These are phyloP conservation scores for Vannuccia rotundouncinata DNA, from an alignment of 2,888 invertebrate species.

Conservation along the genomic window DNA sequence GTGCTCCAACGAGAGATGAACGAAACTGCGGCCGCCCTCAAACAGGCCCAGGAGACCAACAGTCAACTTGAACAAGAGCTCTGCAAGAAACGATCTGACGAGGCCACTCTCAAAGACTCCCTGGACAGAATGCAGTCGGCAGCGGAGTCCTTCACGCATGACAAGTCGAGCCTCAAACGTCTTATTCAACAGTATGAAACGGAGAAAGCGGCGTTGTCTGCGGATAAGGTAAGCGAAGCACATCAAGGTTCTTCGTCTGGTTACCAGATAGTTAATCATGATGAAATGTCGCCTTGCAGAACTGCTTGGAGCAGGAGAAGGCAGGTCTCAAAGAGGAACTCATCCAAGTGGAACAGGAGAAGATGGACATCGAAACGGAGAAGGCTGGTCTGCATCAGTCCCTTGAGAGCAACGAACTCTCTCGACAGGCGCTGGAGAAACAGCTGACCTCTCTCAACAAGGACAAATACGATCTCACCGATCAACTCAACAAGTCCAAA, in stretches of 20 bases:
- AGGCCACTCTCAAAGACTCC: neutral
- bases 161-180: neutral
- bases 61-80: neutral
- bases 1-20: neutral
- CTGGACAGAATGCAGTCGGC: neutral
- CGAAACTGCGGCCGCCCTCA: neutral
- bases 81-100: neutral
- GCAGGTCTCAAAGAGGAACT: neutral
- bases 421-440: neutral
- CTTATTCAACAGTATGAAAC: conserved; percentile 3
- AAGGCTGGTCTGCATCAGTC: neutral
- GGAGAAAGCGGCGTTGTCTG: neutral
- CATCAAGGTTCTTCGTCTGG: no score
- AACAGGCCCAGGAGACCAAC: neutral
- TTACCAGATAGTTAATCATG: no score
- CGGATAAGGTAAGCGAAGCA: neutral
- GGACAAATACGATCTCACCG: neutral
- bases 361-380: neutral
- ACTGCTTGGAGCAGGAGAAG: conserved; percentile 7
- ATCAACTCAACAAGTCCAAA: neutral
- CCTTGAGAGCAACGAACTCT: neutral
- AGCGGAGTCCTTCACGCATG: neutral
- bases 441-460: neutral
- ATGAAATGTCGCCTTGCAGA: no score
- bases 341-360: neutral